Conservation (phyloP, 2,888 invertebrate species). For the Calameuta filiformis region DNA sequence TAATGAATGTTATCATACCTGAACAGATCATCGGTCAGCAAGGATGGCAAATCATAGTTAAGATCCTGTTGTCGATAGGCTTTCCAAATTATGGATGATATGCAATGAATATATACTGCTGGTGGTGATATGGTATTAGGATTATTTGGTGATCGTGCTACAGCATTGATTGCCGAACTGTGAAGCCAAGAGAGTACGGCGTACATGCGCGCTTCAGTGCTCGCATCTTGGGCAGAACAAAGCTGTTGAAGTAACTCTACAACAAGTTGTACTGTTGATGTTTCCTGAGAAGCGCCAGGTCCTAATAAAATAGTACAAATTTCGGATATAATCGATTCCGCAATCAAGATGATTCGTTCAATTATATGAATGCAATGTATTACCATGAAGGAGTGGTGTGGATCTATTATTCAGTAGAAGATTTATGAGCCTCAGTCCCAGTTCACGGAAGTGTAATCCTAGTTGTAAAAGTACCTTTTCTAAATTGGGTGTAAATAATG, state of each 20-base stretch:
- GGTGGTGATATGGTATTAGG: slow-evolving; percentile 58
- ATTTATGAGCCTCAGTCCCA: slow-evolving; percentile 71
- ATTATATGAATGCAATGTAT: neutral
- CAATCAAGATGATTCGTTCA: neutral
- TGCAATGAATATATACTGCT: slow-evolving; percentile 77
- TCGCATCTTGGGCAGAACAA: slow-evolving; percentile 72
- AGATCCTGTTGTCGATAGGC: slow-evolving; percentile 72
- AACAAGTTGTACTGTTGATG: slow-evolving; percentile 71
- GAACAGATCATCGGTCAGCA: slow-evolving; percentile 81
- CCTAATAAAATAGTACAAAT: slow-evolving; percentile 26
- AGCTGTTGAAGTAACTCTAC: slow-evolving; percentile 86
- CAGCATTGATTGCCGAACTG: slow-evolving; percentile 69
- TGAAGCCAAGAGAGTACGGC: slow-evolving; percentile 82
- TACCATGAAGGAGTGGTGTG: slow-evolving; percentile 55
- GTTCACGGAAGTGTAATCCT: slow-evolving; percentile 74
- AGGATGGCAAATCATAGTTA: slow-evolving; percentile 73
- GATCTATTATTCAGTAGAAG: slow-evolving; percentile 71
- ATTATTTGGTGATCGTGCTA: slow-evolving; percentile 46
- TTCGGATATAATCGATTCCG: neutral
- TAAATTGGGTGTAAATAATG: slow-evolving; percentile 73
- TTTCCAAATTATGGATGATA: slow-evolving; percentile 85
- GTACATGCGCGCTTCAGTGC: slow-evolving; percentile 73
- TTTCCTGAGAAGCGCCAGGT: slow-evolving; percentile 50
- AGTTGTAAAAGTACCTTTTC: slow-evolving; percentile 78
- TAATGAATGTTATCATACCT: slow-evolving; percentile 65